Percentiles rank a stretch among this genome's conserved stretches.
phyloP scores from a whole-genome alignment of 2,797 vertebrate genomes.

The Thunnus albacares region DNA sequence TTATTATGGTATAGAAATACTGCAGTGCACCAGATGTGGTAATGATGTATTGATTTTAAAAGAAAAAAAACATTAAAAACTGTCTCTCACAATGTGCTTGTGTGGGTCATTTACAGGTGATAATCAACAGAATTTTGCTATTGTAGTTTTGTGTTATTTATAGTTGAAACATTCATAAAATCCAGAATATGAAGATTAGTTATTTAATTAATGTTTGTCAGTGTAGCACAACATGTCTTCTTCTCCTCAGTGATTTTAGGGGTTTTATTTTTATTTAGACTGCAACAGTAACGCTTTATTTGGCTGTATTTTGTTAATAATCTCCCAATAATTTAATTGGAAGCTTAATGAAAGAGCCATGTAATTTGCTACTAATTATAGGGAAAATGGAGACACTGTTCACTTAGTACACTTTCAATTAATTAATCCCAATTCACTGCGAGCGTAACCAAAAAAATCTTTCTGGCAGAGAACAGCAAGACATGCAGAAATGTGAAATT shows the following conservation, averaged over 20 bases:
- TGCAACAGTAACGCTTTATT: neutral
- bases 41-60: too few relatives aligned
- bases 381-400: neutral
- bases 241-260: neutral
- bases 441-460: neutral
- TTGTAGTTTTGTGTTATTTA: neutral
- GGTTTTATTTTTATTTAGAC: neutral
- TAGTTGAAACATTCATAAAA: too few relatives aligned
- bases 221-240: neutral
- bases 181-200: neutral
- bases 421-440: neutral
- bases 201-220: neutral
- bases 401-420: neutral
- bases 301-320: neutral
- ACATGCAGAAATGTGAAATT: neutral
- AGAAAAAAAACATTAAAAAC: neutral
- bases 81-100: neutral
- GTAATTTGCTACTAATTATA: neutral
- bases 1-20: neutral
- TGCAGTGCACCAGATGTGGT: neutral
- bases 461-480: too few relatives aligned
- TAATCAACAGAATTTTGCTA: neutral
- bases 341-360: neutral
- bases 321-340: neutral
- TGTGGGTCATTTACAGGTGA: neutral